Conservation (phyloP, 2,113 vertebrate genomes). For the Cettia cetti region DNA sequence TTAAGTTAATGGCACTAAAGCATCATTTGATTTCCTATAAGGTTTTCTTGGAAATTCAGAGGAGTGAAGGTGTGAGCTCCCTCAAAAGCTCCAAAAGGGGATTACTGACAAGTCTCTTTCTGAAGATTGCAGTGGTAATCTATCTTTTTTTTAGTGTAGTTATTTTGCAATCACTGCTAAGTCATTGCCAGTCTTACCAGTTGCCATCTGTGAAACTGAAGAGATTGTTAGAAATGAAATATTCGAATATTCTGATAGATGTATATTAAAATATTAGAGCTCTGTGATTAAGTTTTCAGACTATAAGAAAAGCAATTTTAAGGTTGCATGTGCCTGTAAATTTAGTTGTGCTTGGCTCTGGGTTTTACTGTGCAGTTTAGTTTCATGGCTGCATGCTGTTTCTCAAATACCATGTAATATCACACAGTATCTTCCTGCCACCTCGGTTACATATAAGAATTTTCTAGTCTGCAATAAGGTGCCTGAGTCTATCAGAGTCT, state of each 20-base stretch:
- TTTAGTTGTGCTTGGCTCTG: not conserved
- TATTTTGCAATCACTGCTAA: not conserved
- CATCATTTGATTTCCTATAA: not conserved
- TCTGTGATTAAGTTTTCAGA: slow-evolving; percentile 9
- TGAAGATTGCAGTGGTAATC: not conserved
- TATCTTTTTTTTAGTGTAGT: not conserved
- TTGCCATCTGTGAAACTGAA: not conserved
- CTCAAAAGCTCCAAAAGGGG: not conserved
- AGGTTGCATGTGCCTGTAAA: not conserved
- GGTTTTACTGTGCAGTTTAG: not conserved
- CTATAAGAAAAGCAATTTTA: not conserved
- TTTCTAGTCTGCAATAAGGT: slow-evolving; percentile 3
- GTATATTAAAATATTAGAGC: slow-evolving; percentile 9
- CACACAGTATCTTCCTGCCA: not conserved
- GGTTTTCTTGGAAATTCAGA: not conserved
- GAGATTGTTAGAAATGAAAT: not conserved
- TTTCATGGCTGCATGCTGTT: not conserved
- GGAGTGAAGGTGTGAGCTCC: not conserved
- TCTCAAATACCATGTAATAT: not conserved
- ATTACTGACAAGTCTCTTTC: not conserved
- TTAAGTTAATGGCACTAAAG: not conserved
- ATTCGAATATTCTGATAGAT: not conserved
- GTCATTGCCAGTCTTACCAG: not conserved
- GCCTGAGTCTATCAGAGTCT: not conserved
- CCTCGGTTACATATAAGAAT: not conserved